Evolutionary conservation across 2,888 invertebrate genomes (phyloP).

Genomic region (Metallyticus violacea): DNA sequence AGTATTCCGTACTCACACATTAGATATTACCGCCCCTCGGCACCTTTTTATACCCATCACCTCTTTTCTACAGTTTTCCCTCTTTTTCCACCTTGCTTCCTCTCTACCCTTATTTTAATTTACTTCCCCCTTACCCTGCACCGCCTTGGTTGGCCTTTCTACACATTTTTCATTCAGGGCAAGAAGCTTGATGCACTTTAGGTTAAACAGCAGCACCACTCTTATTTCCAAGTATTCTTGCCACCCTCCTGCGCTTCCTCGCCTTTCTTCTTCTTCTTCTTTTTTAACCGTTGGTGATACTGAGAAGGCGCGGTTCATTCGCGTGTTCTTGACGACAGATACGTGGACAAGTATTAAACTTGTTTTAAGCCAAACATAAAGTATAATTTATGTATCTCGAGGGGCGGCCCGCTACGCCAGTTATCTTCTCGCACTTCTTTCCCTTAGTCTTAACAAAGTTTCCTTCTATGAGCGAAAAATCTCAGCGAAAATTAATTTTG

Average conservation of each 20-base stretch:
- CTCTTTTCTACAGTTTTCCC: background rate
- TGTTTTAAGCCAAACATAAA: background rate
- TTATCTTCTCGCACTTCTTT: too few species aligned
- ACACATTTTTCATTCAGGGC: constrained; percentile 15
- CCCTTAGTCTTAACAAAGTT: background rate
- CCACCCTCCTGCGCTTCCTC: background rate
- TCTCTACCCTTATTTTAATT: constrained; percentile 8
- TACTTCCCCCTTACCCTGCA: background rate
- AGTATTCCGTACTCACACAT: background rate
- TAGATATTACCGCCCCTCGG: background rate
- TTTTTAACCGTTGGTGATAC: background rate
- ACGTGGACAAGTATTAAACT: background rate
- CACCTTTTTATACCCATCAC: too few species aligned
- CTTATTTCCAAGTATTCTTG: constrained; percentile 5
- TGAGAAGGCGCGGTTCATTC: background rate
- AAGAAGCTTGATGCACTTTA: constrained; percentile 18
- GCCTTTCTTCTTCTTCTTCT: background rate
- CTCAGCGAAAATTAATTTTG: background rate
- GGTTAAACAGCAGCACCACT: constrained; percentile 15
- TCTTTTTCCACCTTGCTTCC: background rate
- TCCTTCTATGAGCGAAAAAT: background rate
- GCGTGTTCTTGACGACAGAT: background rate
- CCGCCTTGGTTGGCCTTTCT: background rate
- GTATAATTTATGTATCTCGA: background rate
- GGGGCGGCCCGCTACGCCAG: too few species aligned